phyloP scores from a whole-genome alignment of 1,140 invertebrate species.

The Polypedilum pembai region DNA sequence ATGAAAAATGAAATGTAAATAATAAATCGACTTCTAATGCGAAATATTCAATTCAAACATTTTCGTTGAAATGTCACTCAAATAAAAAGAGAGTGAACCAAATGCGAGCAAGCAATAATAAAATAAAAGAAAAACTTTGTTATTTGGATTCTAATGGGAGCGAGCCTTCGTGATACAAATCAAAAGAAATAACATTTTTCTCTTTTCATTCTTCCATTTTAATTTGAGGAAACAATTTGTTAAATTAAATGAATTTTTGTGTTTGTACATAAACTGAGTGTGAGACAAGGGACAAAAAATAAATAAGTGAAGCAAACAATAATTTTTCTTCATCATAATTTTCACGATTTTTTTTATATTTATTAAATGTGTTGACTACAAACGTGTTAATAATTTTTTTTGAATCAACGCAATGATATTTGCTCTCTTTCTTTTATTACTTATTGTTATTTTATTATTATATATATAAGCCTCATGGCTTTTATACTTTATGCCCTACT shows the following conservation, averaged over 20 bases:
- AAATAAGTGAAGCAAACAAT: neutral
- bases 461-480: conserved; percentile 6
- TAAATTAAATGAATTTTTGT: neutral
- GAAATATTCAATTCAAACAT: conserved; percentile 1
- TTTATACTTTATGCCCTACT: neutral
- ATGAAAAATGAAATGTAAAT: conserved; percentile 19
- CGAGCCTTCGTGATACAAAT: too few relatives aligned
- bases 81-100: neutral
- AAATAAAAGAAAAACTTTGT: too few relatives aligned
- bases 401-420: neutral
- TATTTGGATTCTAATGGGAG: too few relatives aligned
- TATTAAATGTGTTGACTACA: neutral
- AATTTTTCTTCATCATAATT: neutral
- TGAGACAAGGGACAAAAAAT: neutral
- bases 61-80: neutral
- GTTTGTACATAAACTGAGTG: neutral
- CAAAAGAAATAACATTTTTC: too few relatives aligned
- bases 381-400: conserved; percentile 16
- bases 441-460: conserved; percentile 20
- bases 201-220: too few relatives aligned
- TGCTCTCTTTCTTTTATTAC: neutral
- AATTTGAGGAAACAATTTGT: too few relatives aligned
- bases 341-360: neutral
- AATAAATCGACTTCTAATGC: conserved; percentile 1
- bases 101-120: neutral